A percentile compares a stretch with the other conserved stretches of the same genome.
These are phyloP conservation scores for Noturus placidus DNA, from an alignment of 2,113 vertebrate genomes.

Conservation along the genomic window DNA sequence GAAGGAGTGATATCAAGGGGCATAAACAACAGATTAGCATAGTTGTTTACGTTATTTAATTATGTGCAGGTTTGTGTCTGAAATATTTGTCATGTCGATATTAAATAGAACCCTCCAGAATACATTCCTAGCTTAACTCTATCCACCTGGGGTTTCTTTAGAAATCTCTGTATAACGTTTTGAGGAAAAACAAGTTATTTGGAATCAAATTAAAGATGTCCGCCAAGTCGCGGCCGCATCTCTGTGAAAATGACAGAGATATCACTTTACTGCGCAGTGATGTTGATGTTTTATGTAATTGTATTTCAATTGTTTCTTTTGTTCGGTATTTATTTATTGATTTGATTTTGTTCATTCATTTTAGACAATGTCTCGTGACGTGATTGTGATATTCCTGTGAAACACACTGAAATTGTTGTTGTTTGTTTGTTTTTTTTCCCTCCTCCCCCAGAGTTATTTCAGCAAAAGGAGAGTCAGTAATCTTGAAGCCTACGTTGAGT, in stretches of 20 bases:
- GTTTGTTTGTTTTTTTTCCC: background rate
- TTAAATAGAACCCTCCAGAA: no score
- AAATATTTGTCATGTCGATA: no score
- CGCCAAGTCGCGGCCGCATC: background rate
- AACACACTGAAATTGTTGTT: background rate
- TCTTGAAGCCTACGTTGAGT: constrained; percentile 90
- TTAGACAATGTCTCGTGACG: background rate
- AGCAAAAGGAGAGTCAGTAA: constrained; percentile 85
- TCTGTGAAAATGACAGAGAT: no score
- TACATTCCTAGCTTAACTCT: no score
- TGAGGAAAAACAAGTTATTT: background rate
- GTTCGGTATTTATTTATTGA: background rate
- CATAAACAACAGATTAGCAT: background rate
- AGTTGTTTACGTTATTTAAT: no score
- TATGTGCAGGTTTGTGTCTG: no score
- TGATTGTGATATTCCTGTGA: background rate
- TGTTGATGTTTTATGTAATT: background rate
- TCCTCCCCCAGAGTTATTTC: constrained; percentile 79
- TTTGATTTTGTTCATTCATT: background rate
- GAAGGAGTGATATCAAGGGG: background rate
- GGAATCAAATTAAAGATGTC: background rate
- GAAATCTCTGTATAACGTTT: background rate
- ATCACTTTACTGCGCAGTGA: background rate
- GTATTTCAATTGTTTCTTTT: background rate
- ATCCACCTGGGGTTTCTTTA: no score